Percentiles rank a stretch among this genome's conserved stretches.
phyloP scores from a whole-genome alignment of 2,888 invertebrate species.

The Rhodophaea formosa region DNA sequence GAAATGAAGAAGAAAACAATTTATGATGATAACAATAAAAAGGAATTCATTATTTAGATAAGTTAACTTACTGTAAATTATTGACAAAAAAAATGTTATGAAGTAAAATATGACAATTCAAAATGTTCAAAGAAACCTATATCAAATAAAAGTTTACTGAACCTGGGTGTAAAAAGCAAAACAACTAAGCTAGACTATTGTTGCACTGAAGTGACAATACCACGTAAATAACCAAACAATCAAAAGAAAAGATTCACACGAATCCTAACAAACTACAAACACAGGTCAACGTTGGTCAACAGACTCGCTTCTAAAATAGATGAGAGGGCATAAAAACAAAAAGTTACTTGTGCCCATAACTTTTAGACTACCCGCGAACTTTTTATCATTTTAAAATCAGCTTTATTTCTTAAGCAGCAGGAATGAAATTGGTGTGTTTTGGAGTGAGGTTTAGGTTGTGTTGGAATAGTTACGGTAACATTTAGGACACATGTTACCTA shows the following conservation, averaged over 20 bases:
- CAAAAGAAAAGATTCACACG: conserved; percentile 32
- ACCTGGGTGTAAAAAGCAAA: no score
- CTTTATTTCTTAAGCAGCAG: rapidly evolving
- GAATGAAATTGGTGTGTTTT: conserved; percentile 17
- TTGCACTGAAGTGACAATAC: no score
- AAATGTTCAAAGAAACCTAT: no score
- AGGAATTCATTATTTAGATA: no score
- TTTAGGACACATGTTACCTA: conserved; percentile 59
- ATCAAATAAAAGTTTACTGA: no score
- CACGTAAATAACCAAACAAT: conserved; percentile 12
- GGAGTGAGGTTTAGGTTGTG: conserved; percentile 20
- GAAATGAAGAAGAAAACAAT: no score
- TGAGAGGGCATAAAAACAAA: conserved; percentile 53
- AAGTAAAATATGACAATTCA: no score
- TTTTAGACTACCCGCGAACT: conserved; percentile 9
- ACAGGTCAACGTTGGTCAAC: conserved; percentile 48
- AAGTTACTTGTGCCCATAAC: conserved; percentile 31
- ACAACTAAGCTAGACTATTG: no score
- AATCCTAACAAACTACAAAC: conserved; percentile 38
- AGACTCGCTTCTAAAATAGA: conserved; percentile 43
- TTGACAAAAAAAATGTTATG: no score
- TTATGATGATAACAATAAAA: no score
- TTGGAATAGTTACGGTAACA: conserved; percentile 34
- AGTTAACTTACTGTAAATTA: no score
- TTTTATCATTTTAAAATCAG: conserved; percentile 2